These are phyloP conservation scores for Atopsyche davidsoni DNA, from an alignment of 1,140 invertebrate genomes.

Conservation along the genomic window DNA sequence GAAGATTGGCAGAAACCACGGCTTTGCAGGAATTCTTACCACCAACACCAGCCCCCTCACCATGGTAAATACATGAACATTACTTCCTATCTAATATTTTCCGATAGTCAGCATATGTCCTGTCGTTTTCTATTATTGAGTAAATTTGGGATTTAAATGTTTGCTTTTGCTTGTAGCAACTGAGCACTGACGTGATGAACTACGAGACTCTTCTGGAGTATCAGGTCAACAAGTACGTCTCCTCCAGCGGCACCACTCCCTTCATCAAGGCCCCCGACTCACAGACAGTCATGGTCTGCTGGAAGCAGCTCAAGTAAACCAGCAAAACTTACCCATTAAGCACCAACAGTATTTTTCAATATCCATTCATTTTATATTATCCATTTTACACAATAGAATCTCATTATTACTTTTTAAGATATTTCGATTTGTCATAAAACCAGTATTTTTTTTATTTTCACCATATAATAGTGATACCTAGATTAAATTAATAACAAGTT, in stretches of 20 bases:
- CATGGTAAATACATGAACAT: conserved; percentile 51
- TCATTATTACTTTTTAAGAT: no score
- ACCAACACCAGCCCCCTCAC: conserved; percentile 82
- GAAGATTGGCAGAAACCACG: conserved; percentile 54
- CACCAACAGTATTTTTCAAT: no score
- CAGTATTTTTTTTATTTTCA: no score
- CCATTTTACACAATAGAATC: no score
- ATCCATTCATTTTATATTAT: no score
- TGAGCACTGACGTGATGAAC: conserved; percentile 70
- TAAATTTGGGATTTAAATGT: conserved; percentile 2
- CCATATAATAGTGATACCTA: no score
- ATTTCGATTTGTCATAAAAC: no score
- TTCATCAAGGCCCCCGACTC: conserved; percentile 68
- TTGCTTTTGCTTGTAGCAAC: conserved; percentile 56
- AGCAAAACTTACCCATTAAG: no score
- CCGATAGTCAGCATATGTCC: neutral
- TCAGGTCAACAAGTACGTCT: conserved; percentile 72
- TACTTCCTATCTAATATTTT: conserved; percentile 15
- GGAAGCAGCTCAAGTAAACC: conserved; percentile 60
- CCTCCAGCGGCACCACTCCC: conserved; percentile 61
- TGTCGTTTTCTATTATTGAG: conserved; percentile 1
- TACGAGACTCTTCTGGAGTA: conserved; percentile 71
- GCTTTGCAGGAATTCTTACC: conserved; percentile 71
- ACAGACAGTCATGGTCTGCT: conserved; percentile 67
- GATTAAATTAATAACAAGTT: no score